These are phyloP conservation scores for Rhinatrema bivittatum DNA, from an alignment of 2,797 vertebrate species.

Conservation along the genomic window DNA sequence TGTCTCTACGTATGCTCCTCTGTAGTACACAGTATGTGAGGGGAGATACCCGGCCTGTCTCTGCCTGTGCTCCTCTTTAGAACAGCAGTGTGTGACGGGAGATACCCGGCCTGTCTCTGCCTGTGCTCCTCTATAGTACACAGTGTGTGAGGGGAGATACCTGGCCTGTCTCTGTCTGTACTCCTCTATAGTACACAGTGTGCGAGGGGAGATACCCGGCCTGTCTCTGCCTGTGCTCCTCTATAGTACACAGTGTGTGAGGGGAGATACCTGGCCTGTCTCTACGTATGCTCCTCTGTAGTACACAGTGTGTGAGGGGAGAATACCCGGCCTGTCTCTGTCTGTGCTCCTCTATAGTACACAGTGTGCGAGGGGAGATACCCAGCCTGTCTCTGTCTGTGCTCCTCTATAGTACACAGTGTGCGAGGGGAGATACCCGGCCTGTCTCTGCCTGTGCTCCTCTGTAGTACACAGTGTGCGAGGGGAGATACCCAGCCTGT, in stretches of 20 bases:
- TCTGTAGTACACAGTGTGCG: constrained; percentile 39
- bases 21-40: constrained; percentile 36
- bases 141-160: not conserved
- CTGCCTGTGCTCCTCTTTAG: too few relatives aligned
- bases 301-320: constrained; percentile 19
- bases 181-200: constrained; percentile 41
- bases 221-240: too few relatives aligned
- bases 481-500: not conserved
- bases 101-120: not conserved
- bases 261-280: not conserved
- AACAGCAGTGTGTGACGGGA: not conserved
- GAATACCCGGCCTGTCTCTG: not conserved
- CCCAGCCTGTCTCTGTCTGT: not conserved
- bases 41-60: not conserved
- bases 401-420: constrained; percentile 43
- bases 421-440: not conserved
- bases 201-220: not conserved
- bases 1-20: too few relatives aligned
- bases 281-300: constrained; percentile 21
- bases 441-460: too few relatives aligned
- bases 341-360: constrained; percentile 47
- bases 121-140: constrained; percentile 48
- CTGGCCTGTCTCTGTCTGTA: not conserved
- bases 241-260: constrained; percentile 33
- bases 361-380: not conserved